Base-by-base conservation (phyloP, 2,888 invertebrate species). In the Oligia fasciuncula region DNA sequence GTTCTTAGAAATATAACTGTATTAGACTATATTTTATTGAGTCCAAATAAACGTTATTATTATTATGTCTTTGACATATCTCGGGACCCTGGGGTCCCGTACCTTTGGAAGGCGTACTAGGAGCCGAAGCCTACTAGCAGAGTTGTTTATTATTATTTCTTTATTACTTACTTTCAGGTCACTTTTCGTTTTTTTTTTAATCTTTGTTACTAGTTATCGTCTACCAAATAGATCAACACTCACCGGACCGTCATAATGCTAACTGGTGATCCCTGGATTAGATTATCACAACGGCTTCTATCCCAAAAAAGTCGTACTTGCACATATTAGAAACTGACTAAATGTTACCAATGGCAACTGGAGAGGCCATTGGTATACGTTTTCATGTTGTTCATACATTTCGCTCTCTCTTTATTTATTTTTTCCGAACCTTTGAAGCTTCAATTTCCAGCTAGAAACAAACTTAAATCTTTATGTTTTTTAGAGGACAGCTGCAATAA, bases 401-500 rank as follows among this genome's bases (percentile, higher is more conserved):
- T 29, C 2, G 17, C 17, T 49, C n/a, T 40, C 35, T 19, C 14
- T 49, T 51, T 29, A 6, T 63, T 17, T 19, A 1, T 76, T 49
- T 43, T 65, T 40, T 5, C 49, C 17, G 14, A 49, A 49, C 9
- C 14, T n/a, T 49, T 0, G 3, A 19, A 62, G 4, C 14, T 29
- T 43, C 29, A 29, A 76, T 63, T 75, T 29, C 19, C 29, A 77
- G 35, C 19, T 46, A 60, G 57, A 60, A 60, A 60, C 4, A n/a
- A 11, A 29, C 66, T 4, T 57, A 14, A 23, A 57, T 23, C 8
- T 60, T 57, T 43, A n/a, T n/a, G 35, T n/a, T 2, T 51, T 74
- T 73, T 76, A 40, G 62, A 75, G 54, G 23, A 29, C 76, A 76
- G 14, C 0, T 35, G 19, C 23, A 43, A 54, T 69, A 65, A 43